These are phyloP conservation scores for Nycticryphes semicollaris DNA, from an alignment of 2,113 vertebrate species.

Conservation along the genomic window DNA sequence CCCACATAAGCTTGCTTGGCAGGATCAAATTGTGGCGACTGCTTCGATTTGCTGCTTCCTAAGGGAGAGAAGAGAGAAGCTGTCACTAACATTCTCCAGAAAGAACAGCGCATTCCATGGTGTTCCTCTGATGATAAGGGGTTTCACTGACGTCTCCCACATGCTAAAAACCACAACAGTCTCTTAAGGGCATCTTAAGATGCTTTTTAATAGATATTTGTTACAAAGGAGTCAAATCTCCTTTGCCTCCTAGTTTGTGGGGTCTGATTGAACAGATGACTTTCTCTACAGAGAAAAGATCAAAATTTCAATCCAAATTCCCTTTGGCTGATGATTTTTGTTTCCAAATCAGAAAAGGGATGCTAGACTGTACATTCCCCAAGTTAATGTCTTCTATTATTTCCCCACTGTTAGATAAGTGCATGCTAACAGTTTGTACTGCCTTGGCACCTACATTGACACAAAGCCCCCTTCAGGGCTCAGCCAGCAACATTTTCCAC, in stretches of 20 bases:
- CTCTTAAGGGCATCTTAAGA: not conserved
- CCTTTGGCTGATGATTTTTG: not conserved
- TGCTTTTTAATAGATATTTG: not conserved
- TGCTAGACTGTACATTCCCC: not conserved
- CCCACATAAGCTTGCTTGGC: slow-evolving; percentile 69
- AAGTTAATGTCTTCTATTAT: not conserved
- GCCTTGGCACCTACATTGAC: not conserved
- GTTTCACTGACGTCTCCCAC: not conserved
- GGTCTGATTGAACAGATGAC: not conserved
- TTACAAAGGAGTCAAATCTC: not conserved
- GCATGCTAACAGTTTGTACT: not conserved
- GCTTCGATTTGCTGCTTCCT: slow-evolving; percentile 81
- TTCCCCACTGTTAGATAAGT: not conserved
- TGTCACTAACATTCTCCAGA: not conserved
- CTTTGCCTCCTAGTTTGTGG: not conserved
- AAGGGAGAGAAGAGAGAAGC: not conserved
- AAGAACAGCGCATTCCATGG: not conserved
- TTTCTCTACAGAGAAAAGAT: not conserved
- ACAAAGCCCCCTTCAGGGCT: not conserved
- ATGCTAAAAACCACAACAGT: not conserved
- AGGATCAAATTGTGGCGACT: slow-evolving; percentile 87
- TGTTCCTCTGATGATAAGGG: not conserved
- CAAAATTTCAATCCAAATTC: not conserved
- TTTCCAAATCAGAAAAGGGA: not conserved
- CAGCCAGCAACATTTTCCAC: not conserved